Conservation (phyloP, 2,797 vertebrate species). For the Parambassis ranga region DNA sequence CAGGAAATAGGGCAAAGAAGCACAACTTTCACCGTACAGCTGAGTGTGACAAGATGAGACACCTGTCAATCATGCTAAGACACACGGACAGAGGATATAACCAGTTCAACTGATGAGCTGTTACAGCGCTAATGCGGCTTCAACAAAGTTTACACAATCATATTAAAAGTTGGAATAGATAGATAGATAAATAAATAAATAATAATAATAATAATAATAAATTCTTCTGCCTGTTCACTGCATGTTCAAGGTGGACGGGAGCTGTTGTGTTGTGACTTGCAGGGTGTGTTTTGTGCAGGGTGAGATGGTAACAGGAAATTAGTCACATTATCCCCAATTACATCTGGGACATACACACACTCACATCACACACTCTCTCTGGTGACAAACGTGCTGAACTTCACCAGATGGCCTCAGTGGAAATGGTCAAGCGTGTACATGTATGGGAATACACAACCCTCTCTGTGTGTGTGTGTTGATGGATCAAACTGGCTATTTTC, state of each 20-base stretch:
- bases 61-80: constrained; percentile 3
- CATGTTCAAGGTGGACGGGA: neutral
- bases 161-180: too few species aligned
- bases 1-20: neutral
- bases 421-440: constrained; percentile 8
- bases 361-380: neutral
- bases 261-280: constrained; percentile 16
- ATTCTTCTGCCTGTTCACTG: too few species aligned
- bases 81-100: neutral
- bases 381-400: neutral
- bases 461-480: neutral
- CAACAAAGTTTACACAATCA: too few species aligned
- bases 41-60: neutral
- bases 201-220: too few species aligned
- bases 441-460: neutral
- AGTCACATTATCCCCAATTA: constrained; percentile 4
- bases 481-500: neutral
- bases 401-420: constrained; percentile 8
- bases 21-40: neutral
- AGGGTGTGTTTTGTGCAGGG: neutral
- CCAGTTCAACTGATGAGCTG: neutral
- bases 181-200: too few species aligned
- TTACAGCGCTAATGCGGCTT: too few species aligned
- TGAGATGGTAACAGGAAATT: constrained; percentile 22
- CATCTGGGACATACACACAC: constrained; percentile 8